Conservation (phyloP, 2,888 invertebrate species). For the Odontothrips loti region DNA sequence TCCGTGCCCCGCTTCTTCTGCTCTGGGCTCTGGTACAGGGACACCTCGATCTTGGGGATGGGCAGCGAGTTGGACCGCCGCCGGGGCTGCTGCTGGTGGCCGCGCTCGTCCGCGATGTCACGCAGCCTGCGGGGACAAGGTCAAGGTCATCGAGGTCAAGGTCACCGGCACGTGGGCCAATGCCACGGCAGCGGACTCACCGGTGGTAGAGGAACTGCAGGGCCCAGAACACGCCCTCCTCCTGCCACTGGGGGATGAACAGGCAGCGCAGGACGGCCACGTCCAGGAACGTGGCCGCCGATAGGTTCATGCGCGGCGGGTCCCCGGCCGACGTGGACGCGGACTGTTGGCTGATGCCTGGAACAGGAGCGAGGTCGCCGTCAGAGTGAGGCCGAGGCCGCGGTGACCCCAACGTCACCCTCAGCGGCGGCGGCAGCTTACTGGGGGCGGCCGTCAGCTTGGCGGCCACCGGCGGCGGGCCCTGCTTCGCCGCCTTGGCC, state of each 20-base stretch:
- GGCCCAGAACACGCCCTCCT: slow-evolving; percentile 97
- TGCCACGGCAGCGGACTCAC: slow-evolving; percentile 48
- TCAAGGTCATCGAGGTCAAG: not conserved
- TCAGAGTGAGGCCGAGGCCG: too few species aligned
- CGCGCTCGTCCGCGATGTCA: slow-evolving; percentile 80
- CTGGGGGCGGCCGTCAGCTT: slow-evolving; percentile 2
- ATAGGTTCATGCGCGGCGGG: slow-evolving; percentile 52
- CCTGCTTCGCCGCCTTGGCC: not conserved
- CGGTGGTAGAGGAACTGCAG: slow-evolving; percentile 85
- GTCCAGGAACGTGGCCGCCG: slow-evolving; percentile 91
- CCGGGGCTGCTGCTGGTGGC: slow-evolving; percentile 71
- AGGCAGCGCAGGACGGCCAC: slow-evolving; percentile 93
- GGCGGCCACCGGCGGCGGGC: not conserved
- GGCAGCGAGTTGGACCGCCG: slow-evolving; percentile 90
- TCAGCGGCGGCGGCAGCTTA: too few species aligned
- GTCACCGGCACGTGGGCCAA: not conserved
- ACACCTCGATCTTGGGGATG: slow-evolving; percentile 87
- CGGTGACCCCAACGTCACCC: too few species aligned
- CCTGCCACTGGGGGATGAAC: slow-evolving; percentile 95
- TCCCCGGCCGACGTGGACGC: slow-evolving; percentile 33
- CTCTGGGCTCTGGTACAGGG: slow-evolving; percentile 74
- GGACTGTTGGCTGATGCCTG: slow-evolving; percentile 2
- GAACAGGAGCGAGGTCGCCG: not conserved
- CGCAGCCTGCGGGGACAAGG: slow-evolving; percentile 58
- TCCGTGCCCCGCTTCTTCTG: slow-evolving; percentile 55